phyloP scores from a whole-genome alignment of 2,113 vertebrate species.

The Sula dactylatra region DNA sequence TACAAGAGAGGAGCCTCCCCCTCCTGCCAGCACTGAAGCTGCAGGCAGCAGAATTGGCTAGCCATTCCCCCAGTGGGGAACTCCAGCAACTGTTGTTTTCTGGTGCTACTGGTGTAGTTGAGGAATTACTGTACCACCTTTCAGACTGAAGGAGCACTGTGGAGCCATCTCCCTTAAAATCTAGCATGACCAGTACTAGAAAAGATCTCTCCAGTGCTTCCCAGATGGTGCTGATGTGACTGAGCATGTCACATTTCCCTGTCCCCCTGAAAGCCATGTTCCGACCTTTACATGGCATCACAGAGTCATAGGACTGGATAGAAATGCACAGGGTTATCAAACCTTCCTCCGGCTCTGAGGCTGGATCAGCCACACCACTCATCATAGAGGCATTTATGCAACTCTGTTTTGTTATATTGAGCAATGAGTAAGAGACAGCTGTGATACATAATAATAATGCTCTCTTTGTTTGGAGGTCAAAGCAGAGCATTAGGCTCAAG shows the following conservation, averaged over 20 bases:
- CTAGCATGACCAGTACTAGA: too few relatives aligned
- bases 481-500: constrained; percentile 20
- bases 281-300: background rate
- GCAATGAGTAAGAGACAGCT: background rate
- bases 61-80: background rate
- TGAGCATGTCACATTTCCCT: background rate
- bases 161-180: background rate
- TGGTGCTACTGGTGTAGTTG: background rate
- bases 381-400: background rate
- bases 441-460: background rate
- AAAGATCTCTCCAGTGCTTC: background rate
- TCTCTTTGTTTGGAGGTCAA: constrained; percentile 27
- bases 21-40: background rate
- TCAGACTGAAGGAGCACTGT: background rate
- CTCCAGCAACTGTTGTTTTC: background rate
- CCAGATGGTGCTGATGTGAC: background rate
- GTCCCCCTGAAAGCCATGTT: background rate
- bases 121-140: background rate
- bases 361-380: background rate
- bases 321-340: background rate
- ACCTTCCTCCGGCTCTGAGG: background rate
- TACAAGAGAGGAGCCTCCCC: background rate
- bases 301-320: background rate
- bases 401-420: background rate
- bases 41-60: background rate